Base-by-base conservation (phyloP, 2,113 vertebrate species). In the Mesembrinibis cayennensis region DNA sequence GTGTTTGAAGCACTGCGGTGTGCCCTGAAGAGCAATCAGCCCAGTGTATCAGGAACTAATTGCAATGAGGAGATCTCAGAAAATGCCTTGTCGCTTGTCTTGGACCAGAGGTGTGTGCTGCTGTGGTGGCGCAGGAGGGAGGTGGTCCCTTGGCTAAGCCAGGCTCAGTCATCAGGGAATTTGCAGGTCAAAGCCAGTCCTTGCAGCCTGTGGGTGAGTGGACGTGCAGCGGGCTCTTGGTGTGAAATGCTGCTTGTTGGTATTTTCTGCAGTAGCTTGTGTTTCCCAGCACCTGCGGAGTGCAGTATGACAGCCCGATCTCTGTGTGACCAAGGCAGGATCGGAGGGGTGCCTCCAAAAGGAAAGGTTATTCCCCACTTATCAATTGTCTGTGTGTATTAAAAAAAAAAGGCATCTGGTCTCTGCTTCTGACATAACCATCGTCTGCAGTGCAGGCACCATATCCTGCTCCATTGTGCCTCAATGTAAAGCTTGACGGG, bases 11-110 rank as follows among this genome's bases (percentile, higher is more conserved):
- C 87, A 86, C 74, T 47, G 55, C 36, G 15, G 96, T 91, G 79
- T 93, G 59, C 63, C 59, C 91, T 86, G 84, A 90, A 82, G 71
- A 94, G 94, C 84, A 96, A 96, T 94, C 91, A 95, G 59, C 53
- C 61, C 23, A 4, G 34, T 67, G 26, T 91, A 81, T 87, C 66
- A 58, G 61, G 53, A 49, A 40, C 69, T 95, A 93, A 95, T 91
- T 95, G 74, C 45, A 58, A 42, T 10, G 32, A 87, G 84, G 40
- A 69, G 26, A 62, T 49, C 77, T 92, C 79, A 90, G 59, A 89
- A 96, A 93, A 92, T 25, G 73, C 25, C 66, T 72, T 49, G 20
- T 53, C 0, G 12, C 65, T 81, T 52, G 65, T 53, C 34, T 93
- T 25, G 38, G 66, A 17, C 49, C 2, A 18, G 53, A 44, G 38